phyloP scores from a whole-genome alignment of 2,113 vertebrate genomes.

The Cromileptes altivelis region DNA sequence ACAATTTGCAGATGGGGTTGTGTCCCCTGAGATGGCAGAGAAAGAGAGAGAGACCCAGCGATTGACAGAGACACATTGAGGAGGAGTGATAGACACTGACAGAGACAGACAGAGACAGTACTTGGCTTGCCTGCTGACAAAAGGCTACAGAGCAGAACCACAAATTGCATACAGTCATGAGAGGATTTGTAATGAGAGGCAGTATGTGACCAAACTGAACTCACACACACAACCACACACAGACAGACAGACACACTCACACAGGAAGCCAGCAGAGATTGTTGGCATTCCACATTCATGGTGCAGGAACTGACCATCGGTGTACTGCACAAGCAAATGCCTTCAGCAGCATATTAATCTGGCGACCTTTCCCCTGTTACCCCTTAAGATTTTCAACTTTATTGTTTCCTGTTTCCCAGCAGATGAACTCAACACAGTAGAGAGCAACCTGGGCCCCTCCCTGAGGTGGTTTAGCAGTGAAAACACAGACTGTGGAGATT shows the following conservation, averaged over 20 bases:
- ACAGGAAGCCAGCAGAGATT: slow-evolving; percentile 38
- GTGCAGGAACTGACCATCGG: slow-evolving; percentile 40
- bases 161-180: slow-evolving; percentile 78
- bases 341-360: slow-evolving; percentile 55
- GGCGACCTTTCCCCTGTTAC: slow-evolving; percentile 41
- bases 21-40: slow-evolving; percentile 36
- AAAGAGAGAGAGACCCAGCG: neutral
- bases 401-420: slow-evolving; percentile 60
- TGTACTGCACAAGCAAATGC: slow-evolving; percentile 41
- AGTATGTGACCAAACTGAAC: slow-evolving; percentile 67
- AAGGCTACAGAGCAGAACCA: slow-evolving; percentile 64
- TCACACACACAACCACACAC: slow-evolving; percentile 8
- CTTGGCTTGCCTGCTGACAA: slow-evolving; percentile 62
- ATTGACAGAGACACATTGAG: slow-evolving; percentile 28
- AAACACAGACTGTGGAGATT: slow-evolving; percentile 66
- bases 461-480: slow-evolving; percentile 42
- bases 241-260: slow-evolving; percentile 15
- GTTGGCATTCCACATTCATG: slow-evolving; percentile 49
- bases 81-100: slow-evolving; percentile 37
- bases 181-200: slow-evolving; percentile 76
- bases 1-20: slow-evolving; percentile 56
- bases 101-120: slow-evolving; percentile 31
- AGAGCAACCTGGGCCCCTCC: slow-evolving; percentile 41
- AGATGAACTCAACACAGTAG: slow-evolving; percentile 45
- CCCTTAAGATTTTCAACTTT: slow-evolving; percentile 47